Evolutionary conservation across 2,113 vertebrate genomes (phyloP).

Genomic region (Calonectris borealis): DNA sequence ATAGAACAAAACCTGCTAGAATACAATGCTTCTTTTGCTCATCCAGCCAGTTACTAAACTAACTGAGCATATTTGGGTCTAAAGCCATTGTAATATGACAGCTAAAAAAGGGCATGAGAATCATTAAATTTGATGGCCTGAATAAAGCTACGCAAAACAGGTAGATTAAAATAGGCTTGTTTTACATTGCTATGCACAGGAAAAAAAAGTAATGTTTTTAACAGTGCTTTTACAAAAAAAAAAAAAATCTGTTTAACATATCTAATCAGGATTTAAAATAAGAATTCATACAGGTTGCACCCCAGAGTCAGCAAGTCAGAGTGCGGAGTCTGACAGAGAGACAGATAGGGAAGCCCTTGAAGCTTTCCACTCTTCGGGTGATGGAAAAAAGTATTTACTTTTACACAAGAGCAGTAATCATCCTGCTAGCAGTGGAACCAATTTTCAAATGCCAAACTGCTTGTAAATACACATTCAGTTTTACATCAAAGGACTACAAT

Average conservation of each 20-base stretch:
- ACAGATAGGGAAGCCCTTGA: background rate
- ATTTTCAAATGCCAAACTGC: background rate
- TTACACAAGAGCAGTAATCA: background rate
- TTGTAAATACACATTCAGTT: background rate
- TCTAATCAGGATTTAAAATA: conserved; percentile 27
- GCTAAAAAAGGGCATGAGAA: conserved; percentile 14
- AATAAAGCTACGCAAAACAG: conserved; percentile 44
- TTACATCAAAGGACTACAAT: background rate
- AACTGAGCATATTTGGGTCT: conserved; percentile 31
- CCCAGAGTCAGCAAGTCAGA: background rate
- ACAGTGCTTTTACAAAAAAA: background rate
- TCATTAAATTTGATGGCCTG: conserved; percentile 44
- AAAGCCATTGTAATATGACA: conserved; percentile 9
- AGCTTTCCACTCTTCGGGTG: background rate
- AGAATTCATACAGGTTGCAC: background rate
- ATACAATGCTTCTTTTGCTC: background rate
- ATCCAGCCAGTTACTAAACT: conserved; percentile 5
- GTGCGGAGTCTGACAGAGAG: background rate
- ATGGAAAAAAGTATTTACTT: background rate
- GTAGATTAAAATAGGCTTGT: background rate
- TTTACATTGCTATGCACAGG: background rate
- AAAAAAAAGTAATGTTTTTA: background rate
- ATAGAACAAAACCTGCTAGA: background rate
- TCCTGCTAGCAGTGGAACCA: background rate
- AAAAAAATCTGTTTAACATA: background rate